Conservation (phyloP, 2,888 invertebrate species). For the Andricus quercusramuli region DNA sequence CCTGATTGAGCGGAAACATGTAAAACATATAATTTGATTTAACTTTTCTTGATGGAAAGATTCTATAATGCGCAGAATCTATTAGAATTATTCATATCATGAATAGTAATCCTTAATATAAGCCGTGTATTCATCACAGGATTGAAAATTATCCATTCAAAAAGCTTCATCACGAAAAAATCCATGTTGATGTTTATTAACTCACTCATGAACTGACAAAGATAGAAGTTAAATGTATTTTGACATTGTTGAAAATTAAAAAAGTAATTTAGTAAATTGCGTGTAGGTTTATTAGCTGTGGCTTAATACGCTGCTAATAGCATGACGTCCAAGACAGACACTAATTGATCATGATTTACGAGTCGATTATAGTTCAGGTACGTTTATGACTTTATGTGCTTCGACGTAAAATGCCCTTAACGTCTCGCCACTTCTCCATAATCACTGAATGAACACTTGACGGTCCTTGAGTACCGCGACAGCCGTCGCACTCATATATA, state of each 20-base stretch:
- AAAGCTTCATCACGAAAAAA: no score
- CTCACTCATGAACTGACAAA: no score
- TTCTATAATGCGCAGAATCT: no score
- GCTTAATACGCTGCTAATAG: background rate
- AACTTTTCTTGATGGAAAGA: no score
- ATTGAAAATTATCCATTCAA: no score
- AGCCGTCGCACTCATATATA: background rate
- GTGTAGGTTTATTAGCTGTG: background rate
- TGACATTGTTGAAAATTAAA: background rate
- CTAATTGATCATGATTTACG: slow-evolving; percentile 24
- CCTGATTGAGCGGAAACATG: no score
- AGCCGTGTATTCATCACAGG: no score
- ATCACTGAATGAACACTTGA: slow-evolving; percentile 27
- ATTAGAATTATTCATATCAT: background rate
- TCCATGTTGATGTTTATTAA: no score
- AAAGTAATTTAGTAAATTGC: background rate
- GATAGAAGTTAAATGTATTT: no score
- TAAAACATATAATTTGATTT: no score
- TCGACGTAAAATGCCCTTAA: slow-evolving; percentile 9
- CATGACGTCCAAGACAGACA: slow-evolving; percentile 15
- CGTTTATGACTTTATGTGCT: slow-evolving; percentile 30
- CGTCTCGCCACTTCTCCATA: background rate
- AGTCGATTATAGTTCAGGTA: slow-evolving; percentile 30
- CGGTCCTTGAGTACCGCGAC: slow-evolving; percentile 8
- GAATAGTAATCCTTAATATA: no score